Conservation (phyloP, 2,888 invertebrate genomes). For the Chaetogeoica ovagalla region DNA sequence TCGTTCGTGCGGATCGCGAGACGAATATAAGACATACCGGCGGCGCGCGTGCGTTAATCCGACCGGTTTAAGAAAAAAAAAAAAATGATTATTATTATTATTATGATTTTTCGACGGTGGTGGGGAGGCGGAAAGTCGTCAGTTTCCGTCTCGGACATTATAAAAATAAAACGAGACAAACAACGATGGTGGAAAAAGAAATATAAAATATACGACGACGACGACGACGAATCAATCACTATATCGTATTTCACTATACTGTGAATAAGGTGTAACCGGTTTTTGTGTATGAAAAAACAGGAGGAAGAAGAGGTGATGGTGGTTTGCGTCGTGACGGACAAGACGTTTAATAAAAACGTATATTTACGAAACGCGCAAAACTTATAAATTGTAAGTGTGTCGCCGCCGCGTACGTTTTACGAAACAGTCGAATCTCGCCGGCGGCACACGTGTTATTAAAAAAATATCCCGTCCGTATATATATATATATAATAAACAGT, state of each 20-base stretch:
- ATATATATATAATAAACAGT: too few species aligned
- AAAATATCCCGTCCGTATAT: too few species aligned
- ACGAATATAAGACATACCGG: neutral
- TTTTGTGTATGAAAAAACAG: neutral
- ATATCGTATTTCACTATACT: slow-evolving; percentile 50
- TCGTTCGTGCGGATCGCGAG: neutral
- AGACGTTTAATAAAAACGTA: slow-evolving; percentile 1
- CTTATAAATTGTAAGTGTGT: slow-evolving; percentile 18
- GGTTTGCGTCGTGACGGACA: slow-evolving; percentile 13
- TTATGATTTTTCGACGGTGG: too few species aligned
- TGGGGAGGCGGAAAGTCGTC: slow-evolving; percentile 2
- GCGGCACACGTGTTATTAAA: neutral
- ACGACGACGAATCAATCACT: slow-evolving; percentile 50
- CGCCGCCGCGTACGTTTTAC: neutral
- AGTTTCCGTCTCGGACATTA: slow-evolving; percentile 41
- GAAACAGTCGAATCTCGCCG: neutral
- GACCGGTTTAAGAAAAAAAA: slow-evolving; percentile 22
- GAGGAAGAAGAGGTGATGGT: neutral
- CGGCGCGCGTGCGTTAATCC: slow-evolving; percentile 1
- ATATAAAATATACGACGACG: neutral
- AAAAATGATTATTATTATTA: too few species aligned
- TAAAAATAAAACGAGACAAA: slow-evolving; percentile 34
- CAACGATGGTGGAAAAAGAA: slow-evolving; percentile 7
- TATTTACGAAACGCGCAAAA: slow-evolving; percentile 25
- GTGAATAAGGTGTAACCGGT: slow-evolving; percentile 48